Evolutionary conservation across 2,797 vertebrate species (phyloP).

Genomic region (Neostethus bicornis): DNA sequence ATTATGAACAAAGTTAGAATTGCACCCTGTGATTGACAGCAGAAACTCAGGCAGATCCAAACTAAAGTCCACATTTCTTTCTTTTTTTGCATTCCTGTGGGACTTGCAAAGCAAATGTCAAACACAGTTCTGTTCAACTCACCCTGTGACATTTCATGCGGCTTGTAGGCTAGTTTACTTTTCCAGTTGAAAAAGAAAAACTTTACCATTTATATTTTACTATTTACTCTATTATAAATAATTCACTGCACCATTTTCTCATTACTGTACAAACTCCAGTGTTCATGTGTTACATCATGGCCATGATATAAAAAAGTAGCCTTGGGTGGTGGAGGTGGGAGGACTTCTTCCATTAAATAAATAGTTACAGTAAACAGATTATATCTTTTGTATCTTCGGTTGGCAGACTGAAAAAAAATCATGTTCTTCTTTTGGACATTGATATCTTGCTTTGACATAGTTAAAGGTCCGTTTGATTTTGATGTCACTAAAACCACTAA

Average conservation of each 20-base stretch:
- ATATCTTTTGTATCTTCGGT: too few relatives aligned
- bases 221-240: too few relatives aligned
- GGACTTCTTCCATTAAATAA: too few relatives aligned
- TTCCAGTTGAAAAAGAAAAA: conserved; percentile 4
- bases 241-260: too few relatives aligned
- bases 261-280: too few relatives aligned
- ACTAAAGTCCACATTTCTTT: conserved; percentile 2
- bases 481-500: conserved; percentile 50
- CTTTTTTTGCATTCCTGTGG: neutral
- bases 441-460: too few relatives aligned
- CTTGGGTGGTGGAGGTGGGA: too few relatives aligned
- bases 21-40: neutral
- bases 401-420: too few relatives aligned
- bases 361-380: too few relatives aligned
- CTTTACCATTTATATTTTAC: too few relatives aligned
- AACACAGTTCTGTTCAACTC: conserved; percentile 1
- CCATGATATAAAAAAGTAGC: neutral
- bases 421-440: too few relatives aligned
- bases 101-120: conserved; percentile 12
- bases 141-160: neutral
- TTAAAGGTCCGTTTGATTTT: conserved; percentile 37
- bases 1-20: neutral
- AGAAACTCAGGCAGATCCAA: neutral
- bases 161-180: conserved; percentile 5
- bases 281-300: neutral